A percentile compares a stretch with the other conserved stretches of the same genome.
phyloP scores from a whole-genome alignment of 1,140 invertebrate species.

The Notospermus geniculatus region DNA sequence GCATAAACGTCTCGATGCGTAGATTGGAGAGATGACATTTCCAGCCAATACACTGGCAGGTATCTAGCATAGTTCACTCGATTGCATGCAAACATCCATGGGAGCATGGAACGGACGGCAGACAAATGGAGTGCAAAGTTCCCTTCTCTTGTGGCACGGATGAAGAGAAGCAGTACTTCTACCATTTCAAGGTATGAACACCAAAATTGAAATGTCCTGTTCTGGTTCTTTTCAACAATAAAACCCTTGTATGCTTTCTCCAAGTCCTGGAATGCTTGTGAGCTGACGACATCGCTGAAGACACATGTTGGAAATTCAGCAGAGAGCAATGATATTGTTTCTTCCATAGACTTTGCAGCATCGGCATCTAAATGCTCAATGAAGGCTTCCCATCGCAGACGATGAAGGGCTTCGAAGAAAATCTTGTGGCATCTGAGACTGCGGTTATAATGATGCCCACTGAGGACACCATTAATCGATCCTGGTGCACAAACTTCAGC shows the following conservation, averaged over 20 bases:
- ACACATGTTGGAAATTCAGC: no score
- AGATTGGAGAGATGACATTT: constrained; percentile 9
- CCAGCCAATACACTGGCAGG: constrained; percentile 10
- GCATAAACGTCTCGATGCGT: background rate
- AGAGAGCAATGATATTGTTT: no score
- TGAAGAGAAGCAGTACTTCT: constrained; percentile 11
- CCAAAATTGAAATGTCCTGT: constrained; percentile 14
- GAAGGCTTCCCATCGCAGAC: no score
- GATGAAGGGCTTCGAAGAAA: background rate
- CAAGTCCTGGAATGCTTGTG: no score
- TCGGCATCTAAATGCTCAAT: no score
- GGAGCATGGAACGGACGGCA: constrained; percentile 11
- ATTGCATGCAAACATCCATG: constrained; percentile 16
- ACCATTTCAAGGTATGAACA: constrained; percentile 14
- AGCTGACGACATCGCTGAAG: no score
- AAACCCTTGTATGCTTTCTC: no score
- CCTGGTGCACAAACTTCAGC: background rate
- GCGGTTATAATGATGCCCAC: background rate
- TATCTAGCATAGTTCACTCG: constrained; percentile 15
- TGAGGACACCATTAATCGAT: constrained; percentile 1
- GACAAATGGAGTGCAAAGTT: constrained; percentile 16
- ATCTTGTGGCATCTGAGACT: background rate
- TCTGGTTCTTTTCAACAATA: no score
- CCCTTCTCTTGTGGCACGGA: constrained; percentile 14
- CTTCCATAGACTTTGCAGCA: no score